phyloP scores from a whole-genome alignment of 2,888 invertebrate species.

The Belgica antarctica region DNA sequence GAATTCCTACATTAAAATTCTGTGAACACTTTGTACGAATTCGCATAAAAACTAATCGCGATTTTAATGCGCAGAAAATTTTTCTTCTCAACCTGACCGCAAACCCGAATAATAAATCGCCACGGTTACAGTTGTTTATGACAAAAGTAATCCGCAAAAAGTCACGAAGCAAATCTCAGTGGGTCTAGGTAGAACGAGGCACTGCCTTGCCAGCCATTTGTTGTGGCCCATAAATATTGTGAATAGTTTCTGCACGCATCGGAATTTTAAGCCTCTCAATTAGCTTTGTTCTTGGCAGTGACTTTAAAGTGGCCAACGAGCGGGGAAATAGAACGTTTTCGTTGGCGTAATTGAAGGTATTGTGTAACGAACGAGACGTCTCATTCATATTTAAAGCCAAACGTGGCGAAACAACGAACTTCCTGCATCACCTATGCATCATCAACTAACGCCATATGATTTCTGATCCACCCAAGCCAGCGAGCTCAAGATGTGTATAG shows the following conservation, averaged over 20 bases:
- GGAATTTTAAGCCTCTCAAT: background rate
- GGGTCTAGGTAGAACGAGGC: background rate
- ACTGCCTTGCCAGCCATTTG: background rate
- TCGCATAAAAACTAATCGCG: too few species aligned
- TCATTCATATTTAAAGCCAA: background rate
- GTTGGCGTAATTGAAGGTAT: constrained; percentile 27
- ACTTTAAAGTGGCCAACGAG: constrained; percentile 13
- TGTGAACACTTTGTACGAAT: too few species aligned
- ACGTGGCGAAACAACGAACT: constrained; percentile 27
- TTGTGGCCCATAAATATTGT: constrained; percentile 4
- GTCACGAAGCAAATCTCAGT: background rate
- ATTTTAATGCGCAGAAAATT: too few species aligned
- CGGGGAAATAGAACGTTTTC: background rate
- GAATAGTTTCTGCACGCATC: constrained; percentile 35
- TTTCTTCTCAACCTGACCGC: constrained; percentile 34
- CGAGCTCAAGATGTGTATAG: background rate
- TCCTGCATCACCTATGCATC: constrained; percentile 37
- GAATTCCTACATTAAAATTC: too few species aligned
- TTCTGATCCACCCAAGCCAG: background rate
- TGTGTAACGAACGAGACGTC: constrained; percentile 14
- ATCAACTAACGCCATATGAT: background rate
- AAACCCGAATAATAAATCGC: constrained; percentile 6
- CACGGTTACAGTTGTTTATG: background rate
- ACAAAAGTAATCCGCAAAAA: constrained; percentile 12
- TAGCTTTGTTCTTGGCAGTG: constrained; percentile 22